Base-by-base conservation (phyloP, 2,797 vertebrate genomes). In the Falco concolor region DNA sequence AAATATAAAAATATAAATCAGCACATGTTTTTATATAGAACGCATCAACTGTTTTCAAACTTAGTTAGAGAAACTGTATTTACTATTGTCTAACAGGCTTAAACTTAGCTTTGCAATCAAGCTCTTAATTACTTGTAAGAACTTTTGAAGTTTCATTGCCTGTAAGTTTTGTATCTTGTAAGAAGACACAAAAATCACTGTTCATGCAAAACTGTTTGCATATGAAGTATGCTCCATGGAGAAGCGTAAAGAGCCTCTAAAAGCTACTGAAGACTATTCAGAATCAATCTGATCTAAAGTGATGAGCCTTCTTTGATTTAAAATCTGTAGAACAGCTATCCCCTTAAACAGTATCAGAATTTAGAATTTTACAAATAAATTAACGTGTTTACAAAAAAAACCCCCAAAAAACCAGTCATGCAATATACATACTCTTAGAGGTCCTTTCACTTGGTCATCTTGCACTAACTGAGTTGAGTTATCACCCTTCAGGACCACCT, bases 401-500 rank as follows among this genome's bases (percentile, higher is more conserved):
- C n/a, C n/a, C n/a, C n/a, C n/a, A n/a, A n/a, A n/a, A n/a, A n/a
- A n/a, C n/a, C n/a, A 87, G 19, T 27, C 81, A 73, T n/a, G 52
- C 77, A 87, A 49, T 73, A 94, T 97, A 98, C 98, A 97, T 98
- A 99, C 99, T 98, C 99, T 98, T 93, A 99, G 98, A 93, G 98
- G 98, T 92, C 99, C 99, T 98, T 99, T 99, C 77, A 99, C 99
- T 98, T 99, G 99, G 96, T 99, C 99, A 97, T 99, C 99, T 95
- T 99, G 99, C 74, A 99, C 99, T 96, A 99, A 98, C n/a, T 99
- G 99, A 76, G 99, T 99, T 45, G 98, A 99, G 89, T 98, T 99
- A 90, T 99, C 99, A 85, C 98, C 98, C 97, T 99, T 99, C 89
- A 99, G 97, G 70, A 98, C 97, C 94, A 99, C 99, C 99, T 99